Evolutionary conservation across 2,888 invertebrate genomes (phyloP).

Genomic region (Pegoplata infirma): DNA sequence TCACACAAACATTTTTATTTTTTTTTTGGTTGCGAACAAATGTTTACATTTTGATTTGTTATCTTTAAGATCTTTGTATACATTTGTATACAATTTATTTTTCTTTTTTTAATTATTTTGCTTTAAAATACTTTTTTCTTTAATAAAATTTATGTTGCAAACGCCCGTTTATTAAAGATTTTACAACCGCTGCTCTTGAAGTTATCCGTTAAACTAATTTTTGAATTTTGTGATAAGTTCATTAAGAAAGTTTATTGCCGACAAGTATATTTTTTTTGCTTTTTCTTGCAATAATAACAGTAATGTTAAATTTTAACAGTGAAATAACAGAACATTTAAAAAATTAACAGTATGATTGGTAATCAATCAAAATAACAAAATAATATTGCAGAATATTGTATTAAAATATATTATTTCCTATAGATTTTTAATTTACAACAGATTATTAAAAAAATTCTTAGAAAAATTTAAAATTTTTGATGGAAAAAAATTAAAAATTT

Average conservation of each 20-base stretch:
- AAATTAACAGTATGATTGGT: not conserved
- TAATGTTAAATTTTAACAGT: too few species aligned
- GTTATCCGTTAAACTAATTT: conserved; percentile 58
- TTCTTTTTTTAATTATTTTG: not conserved
- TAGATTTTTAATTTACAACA: too few species aligned
- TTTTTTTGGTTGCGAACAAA: conserved; percentile 9
- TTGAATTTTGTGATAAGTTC: conserved; percentile 40
- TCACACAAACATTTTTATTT: not conserved
- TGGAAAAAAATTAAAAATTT: too few species aligned
- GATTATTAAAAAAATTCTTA: too few species aligned
- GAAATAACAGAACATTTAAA: not conserved
- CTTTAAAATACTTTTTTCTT: not conserved
- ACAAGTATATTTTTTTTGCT: not conserved
- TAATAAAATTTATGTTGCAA: not conserved
- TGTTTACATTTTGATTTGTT: conserved; percentile 30
- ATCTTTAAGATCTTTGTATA: not conserved
- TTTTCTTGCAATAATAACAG: conserved; percentile 26
- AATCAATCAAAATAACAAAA: too few species aligned
- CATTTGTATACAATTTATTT: not conserved
- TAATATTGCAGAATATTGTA: too few species aligned
- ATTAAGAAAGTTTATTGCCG: conserved; percentile 12
- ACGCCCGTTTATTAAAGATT: conserved; percentile 32
- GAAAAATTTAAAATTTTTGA: too few species aligned
- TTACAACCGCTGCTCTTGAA: conserved; percentile 56
- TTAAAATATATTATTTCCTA: too few species aligned